Base-by-base conservation (phyloP, 1,140 invertebrate species). In the Aphaenogaster floridana region DNA sequence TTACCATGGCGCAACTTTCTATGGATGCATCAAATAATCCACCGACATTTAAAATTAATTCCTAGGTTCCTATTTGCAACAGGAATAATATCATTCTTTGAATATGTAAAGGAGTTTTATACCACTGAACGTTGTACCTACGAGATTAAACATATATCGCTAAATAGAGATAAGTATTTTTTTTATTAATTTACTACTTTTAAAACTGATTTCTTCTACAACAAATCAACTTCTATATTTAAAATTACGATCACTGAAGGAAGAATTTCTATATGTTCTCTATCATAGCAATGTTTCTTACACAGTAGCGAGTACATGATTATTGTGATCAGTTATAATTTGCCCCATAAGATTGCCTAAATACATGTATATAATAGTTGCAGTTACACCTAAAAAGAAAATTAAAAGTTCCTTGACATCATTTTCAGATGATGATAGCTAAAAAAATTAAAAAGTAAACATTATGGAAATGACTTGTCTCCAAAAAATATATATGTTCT, bases 221-320 rank as follows among this genome's bases (percentile, higher is more conserved):
- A 45, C 15, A 68, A n/a, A 8, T 28, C 2, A 28, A 28, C 11
- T 28, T 39, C 9, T 74, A 48, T 17, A 54, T 72, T 54, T 54
- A 21, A 9, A 13, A 4, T 64, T 36, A 36, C 6, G 13, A 34
- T 66, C 9, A 57, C 1, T 66, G 8, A 42, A 17, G 1, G 39
- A 68, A 39, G 7, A 17, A 4, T 6, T 21, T 3, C 7, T 17
- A n/a, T 9, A 39, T 7, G 5, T 68, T 68, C 8, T 21, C 17
- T 68, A 21, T 21, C n/a, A 45, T 6, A 45, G 1, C 4, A 68
- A 74, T 39, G 13, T 74, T 57, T 61, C 71, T 74, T 74, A 74
- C 71, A 17, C 71, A 52, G 34, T 74, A 74, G 0, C 34, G 1
- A 57, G 39, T 17, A 74, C 9, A 4, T 54, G 34, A 39, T 74